phyloP scores from a whole-genome alignment of 2,888 invertebrate genomes.

The Ommatoiulus sabulosus region DNA sequence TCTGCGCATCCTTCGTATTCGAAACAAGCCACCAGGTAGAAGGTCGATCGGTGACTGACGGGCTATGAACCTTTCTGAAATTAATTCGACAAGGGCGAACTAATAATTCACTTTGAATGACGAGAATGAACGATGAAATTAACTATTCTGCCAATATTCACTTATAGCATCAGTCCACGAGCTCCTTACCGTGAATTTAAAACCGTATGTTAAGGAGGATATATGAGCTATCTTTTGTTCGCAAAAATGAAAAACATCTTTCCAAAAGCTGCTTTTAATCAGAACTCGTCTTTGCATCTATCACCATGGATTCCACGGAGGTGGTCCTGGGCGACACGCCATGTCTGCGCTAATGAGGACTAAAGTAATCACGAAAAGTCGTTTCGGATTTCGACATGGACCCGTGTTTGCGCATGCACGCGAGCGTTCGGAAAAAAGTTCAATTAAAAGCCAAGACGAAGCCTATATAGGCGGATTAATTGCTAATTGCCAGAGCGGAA shows the following conservation, averaged over 20 bases:
- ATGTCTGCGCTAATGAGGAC: constrained; percentile 3
- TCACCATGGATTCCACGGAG: constrained; percentile 28
- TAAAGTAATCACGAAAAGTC: neutral
- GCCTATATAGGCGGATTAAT: neutral
- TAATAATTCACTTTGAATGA: too few species aligned
- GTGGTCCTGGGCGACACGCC: neutral
- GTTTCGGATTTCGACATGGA: neutral
- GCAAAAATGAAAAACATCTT: neutral
- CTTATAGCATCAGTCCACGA: too few species aligned
- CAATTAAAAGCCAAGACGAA: neutral
- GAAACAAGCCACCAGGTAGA: too few species aligned
- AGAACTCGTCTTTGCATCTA: neutral
- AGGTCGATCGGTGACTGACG: too few species aligned
- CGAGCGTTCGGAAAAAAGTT: neutral
- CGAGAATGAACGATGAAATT: too few species aligned
- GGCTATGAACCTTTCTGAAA: too few species aligned
- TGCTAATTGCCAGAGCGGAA: constrained; percentile 40
- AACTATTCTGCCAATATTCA: too few species aligned
- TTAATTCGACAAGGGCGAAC: too few species aligned
- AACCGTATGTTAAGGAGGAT: too few species aligned
- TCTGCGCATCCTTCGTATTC: too few species aligned
- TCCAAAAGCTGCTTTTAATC: neutral
- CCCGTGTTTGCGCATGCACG: neutral
- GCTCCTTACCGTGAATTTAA: too few species aligned
- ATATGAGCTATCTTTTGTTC: too few species aligned